These are phyloP conservation scores for Grantiella picta DNA, from an alignment of 2,113 vertebrate species.

Conservation along the genomic window DNA sequence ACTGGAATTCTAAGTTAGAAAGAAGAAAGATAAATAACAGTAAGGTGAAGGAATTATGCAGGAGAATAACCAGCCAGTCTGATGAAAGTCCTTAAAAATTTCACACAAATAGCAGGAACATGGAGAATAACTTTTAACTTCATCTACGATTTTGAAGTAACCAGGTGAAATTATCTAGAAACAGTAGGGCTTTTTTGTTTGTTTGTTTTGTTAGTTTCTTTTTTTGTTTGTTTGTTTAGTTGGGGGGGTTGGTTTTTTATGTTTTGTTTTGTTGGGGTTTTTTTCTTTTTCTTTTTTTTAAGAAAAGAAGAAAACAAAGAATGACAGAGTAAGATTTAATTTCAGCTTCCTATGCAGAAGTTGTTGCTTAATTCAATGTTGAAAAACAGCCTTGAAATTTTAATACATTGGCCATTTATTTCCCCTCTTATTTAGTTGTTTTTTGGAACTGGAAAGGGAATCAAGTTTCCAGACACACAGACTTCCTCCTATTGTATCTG, in stretches of 20 bases:
- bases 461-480: background rate
- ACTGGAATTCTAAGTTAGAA: background rate
- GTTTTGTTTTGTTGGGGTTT: no score
- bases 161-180: background rate
- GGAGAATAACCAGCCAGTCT: background rate
- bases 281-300: no score
- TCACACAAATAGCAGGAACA: background rate
- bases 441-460: background rate
- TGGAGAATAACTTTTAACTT: background rate
- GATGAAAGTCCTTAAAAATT: background rate
- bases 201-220: no score
- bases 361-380: background rate
- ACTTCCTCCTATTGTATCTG: background rate
- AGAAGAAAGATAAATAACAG: background rate
- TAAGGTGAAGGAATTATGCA: background rate
- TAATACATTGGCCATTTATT: background rate
- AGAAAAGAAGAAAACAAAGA: background rate
- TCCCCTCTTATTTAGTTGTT: background rate
- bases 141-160: background rate
- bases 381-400: background rate
- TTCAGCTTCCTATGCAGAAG: background rate
- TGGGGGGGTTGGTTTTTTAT: no score
- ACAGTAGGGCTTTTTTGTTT: background rate
- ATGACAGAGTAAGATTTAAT: background rate
- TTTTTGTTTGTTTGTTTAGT: no score